Evolutionary conservation across 2,888 invertebrate species (phyloP), one percentile per base, ranked within the genome.

Genomic region (Zygogramma bicolorata): DNA sequence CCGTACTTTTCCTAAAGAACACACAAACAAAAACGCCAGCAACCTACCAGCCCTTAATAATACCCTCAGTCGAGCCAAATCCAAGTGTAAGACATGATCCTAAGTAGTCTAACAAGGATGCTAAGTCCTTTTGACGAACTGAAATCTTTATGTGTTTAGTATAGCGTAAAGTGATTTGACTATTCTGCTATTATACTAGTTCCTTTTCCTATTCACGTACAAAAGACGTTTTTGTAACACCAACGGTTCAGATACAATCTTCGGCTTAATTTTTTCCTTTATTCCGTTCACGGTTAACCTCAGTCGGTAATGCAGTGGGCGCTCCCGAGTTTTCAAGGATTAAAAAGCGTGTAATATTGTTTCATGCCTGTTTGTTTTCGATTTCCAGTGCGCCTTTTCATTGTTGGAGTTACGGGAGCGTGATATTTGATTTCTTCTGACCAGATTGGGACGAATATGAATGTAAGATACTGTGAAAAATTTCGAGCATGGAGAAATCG

Each of bases 271-370:
- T 72, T 73, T 69, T 72, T 68, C 65, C 68, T 75, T 79, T 75
- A 71, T 79, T 78, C 65, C 62, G 70, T 76, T 77, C 77, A 77
- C 75, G 78, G 78, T 80, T 79, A 79, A 79, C 78, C 77, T 74
- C 76, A 73, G 70, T 62, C 67, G 71, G 71, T 71, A 59, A 68
- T 68, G 71, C 65, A 65, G 63, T 70, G 73, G 75, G 70, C 70
- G 70, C 70, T 68, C 63, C 58, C 63, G 65, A 65, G 73, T 70
- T 63, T 71, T 66, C 60, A 27, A 75, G 74, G 81, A 83, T 82
- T 82, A 85, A 85, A 82, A 80, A 79, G 79, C 84, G 84, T 84
- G 78, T 84, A 84, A 85, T 81, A 78, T 82, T 80, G 83, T 85
- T 85, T 85, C 84, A 82, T 83, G 84, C 81, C 75, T 78, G 78